Evolutionary conservation across 2,797 vertebrate species (phyloP).

Genomic region (Xiphophorus birchmanni): DNA sequence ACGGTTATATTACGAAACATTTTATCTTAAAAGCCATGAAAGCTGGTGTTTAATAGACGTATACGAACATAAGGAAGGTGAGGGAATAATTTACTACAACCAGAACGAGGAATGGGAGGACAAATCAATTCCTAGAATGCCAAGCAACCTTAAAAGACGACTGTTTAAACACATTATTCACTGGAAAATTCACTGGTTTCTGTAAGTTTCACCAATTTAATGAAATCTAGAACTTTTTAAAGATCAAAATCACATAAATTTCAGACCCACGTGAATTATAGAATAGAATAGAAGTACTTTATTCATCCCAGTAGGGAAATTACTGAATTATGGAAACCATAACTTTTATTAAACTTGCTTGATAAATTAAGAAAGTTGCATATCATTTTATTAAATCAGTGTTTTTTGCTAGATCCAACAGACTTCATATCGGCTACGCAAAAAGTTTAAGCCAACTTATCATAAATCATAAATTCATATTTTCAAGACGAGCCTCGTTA

Average conservation of each 20-base stretch:
- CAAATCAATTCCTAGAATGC: neutral
- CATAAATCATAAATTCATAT: neutral
- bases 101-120: neutral
- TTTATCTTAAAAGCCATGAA: constrained; percentile 2
- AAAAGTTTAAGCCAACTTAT: neutral
- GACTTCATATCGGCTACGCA: neutral
- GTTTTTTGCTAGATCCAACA: neutral
- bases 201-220: neutral
- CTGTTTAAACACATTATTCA: neutral
- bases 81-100: neutral
- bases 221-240: neutral
- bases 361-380: neutral
- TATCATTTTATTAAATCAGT: neutral
- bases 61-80: neutral
- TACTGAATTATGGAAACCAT: neutral
- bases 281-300: too few species aligned
- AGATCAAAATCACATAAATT: neutral
- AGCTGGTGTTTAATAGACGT: neutral
- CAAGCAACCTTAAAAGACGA: neutral
- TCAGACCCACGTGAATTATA: neutral
- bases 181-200: neutral
- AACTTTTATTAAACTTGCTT: neutral
- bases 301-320: too few species aligned
- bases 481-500: neutral
- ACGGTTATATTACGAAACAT: constrained; percentile 17